These are phyloP conservation scores for Bradypodion pumilum DNA, from an alignment of 2,797 vertebrate species.

Conservation along the genomic window DNA sequence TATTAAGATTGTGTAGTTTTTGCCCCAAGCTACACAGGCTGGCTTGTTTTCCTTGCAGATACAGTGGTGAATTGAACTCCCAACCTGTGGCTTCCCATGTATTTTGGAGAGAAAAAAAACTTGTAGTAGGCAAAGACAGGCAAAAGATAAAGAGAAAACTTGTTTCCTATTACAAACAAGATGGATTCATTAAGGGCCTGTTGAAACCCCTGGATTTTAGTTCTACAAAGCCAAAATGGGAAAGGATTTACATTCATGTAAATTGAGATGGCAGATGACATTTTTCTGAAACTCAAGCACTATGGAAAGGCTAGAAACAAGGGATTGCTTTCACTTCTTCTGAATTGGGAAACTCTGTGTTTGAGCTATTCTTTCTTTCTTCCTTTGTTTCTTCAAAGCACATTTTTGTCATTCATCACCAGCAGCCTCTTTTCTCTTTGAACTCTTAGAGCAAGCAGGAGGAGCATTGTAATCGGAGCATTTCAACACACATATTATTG, in stretches of 20 bases:
- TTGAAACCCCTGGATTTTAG: slow-evolving; percentile 63
- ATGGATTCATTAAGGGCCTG: slow-evolving; percentile 66
- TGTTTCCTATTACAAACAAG: slow-evolving; percentile 56
- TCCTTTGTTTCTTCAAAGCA: slow-evolving; percentile 42
- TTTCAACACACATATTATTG: neutral
- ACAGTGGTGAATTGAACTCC: too few species aligned
- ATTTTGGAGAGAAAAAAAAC: slow-evolving; percentile 24
- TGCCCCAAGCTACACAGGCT: too few species aligned
- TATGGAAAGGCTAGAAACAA: slow-evolving; percentile 41
- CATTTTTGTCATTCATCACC: slow-evolving; percentile 49
- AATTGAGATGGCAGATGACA: slow-evolving; percentile 68
- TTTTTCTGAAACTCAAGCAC: slow-evolving; percentile 61
- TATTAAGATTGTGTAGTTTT: too few species aligned
- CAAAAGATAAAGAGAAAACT: slow-evolving; percentile 58
- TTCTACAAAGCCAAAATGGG: slow-evolving; percentile 62
- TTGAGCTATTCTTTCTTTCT: slow-evolving; percentile 24
- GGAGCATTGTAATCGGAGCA: slow-evolving; percentile 1
- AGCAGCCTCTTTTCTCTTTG: slow-evolving; percentile 23
- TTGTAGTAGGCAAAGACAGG: too few species aligned
- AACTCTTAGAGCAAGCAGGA: slow-evolving; percentile 29
- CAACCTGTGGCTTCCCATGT: too few species aligned
- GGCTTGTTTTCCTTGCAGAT: too few species aligned
- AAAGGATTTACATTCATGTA: slow-evolving; percentile 56
- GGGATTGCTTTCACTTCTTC: slow-evolving; percentile 27
- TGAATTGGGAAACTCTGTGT: slow-evolving; percentile 42